Conservation (phyloP, 2,113 vertebrate species). For the Chamaea fasciata region DNA sequence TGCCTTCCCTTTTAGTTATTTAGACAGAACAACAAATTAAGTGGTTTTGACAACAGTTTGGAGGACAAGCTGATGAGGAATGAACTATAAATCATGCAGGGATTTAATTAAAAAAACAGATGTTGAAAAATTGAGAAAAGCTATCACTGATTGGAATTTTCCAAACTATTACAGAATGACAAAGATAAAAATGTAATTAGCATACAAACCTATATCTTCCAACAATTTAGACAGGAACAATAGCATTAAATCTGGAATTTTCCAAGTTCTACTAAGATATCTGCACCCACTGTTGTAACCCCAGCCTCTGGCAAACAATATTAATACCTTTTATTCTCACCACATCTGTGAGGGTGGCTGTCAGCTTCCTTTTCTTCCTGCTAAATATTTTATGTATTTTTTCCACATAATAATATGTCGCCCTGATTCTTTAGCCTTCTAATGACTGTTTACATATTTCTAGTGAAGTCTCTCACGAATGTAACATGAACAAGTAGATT, state of each 20-base stretch:
- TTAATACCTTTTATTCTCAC: neutral
- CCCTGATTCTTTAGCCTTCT: too few species aligned
- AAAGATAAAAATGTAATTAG: neutral
- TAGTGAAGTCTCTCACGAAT: too few species aligned
- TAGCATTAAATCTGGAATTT: neutral
- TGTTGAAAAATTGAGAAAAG: conserved; percentile 9
- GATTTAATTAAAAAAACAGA: conserved; percentile 34
- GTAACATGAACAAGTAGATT: too few species aligned
- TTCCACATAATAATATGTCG: neutral
- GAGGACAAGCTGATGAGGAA: conserved; percentile 27
- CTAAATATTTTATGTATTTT: neutral
- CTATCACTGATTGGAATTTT: neutral
- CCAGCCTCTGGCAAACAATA: neutral
- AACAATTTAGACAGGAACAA: neutral
- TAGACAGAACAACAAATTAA: conserved; percentile 32
- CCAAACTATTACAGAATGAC: neutral
- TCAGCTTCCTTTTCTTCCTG: neutral
- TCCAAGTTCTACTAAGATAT: neutral
- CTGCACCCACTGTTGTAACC: neutral
- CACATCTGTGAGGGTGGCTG: neutral
- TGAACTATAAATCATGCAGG: conserved; percentile 36
- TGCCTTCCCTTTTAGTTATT: conserved; percentile 5
- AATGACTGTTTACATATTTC: too few species aligned
- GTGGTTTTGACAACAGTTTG: conserved; percentile 17
- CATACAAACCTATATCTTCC: neutral